phyloP scores from a whole-genome alignment of 2,888 invertebrate genomes.

The Uropetala carovei region DNA sequence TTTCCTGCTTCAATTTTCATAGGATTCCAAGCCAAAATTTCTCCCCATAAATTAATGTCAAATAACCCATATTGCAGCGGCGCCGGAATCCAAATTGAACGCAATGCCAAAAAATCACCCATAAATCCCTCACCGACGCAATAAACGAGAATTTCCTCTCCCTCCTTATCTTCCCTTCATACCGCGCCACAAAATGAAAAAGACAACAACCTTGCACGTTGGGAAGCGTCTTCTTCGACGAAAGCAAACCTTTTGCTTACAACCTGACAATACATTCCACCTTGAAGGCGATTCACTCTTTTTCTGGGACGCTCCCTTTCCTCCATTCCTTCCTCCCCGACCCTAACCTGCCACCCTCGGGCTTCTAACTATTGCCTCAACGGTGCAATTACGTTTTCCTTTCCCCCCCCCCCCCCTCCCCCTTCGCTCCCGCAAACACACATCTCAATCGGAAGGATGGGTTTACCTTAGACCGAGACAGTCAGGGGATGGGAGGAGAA shows the following conservation, averaged over 20 bases:
- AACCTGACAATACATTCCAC: slow-evolving; percentile 26
- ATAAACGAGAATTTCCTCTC: too few relatives aligned
- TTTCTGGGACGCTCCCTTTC: background rate
- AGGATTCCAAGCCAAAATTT: too few relatives aligned
- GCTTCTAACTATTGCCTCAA: slow-evolving; percentile 41
- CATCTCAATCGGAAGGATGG: slow-evolving; percentile 35
- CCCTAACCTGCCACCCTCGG: background rate
- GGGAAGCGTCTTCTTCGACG: background rate
- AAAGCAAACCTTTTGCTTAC: background rate
- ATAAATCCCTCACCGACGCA: too few relatives aligned
- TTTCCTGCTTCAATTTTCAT: too few relatives aligned
- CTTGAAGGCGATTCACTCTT: slow-evolving; percentile 27
- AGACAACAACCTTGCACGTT: background rate
- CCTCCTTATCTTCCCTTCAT: too few relatives aligned
- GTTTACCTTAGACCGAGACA: background rate
- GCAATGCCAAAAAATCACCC: too few relatives aligned
- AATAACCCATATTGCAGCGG: too few relatives aligned
- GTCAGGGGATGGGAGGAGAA: slow-evolving; percentile 35
- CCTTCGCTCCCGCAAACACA: too few relatives aligned
- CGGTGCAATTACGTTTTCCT: slow-evolving; percentile 51
- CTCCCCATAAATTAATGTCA: too few relatives aligned
- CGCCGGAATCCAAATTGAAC: too few relatives aligned
- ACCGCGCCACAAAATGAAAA: too few relatives aligned
- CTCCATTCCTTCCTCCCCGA: slow-evolving; percentile 7
- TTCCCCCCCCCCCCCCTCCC: background rate